Evolutionary conservation across 2,888 invertebrate species (phyloP).

Genomic region (Ectemnius cavifrons): DNA sequence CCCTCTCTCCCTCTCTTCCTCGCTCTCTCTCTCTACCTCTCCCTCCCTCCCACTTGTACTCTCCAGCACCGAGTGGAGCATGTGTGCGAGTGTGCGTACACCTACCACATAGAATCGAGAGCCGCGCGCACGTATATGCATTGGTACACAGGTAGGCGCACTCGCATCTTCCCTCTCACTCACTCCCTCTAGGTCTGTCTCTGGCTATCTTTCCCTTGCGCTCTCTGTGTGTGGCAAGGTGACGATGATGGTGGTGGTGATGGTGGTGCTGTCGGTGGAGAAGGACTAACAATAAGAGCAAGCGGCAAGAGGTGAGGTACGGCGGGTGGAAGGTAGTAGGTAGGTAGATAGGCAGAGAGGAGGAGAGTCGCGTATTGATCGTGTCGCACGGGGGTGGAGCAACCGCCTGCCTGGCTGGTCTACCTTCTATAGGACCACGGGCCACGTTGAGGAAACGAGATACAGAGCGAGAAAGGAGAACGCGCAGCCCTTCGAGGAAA

Average conservation of each 20-base stretch:
- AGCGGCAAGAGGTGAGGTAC: conserved; percentile 20
- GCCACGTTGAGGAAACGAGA: conserved; percentile 49
- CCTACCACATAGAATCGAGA: conserved; percentile 20
- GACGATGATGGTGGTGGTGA: conserved; percentile 9
- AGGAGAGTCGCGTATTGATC: conserved; percentile 76
- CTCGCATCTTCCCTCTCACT: not conserved
- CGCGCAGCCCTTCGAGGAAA: conserved; percentile 49
- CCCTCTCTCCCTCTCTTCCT: conserved; percentile 20
- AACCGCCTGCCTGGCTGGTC: conserved; percentile 71
- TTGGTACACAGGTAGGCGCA: conserved; percentile 45
- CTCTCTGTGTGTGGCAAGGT: conserved; percentile 2
- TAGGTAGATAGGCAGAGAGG: conserved; percentile 20
- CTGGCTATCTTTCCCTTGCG: not conserved
- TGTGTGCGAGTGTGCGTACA: conserved; percentile 19
- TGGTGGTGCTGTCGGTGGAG: conserved; percentile 28
- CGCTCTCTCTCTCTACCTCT: conserved; percentile 22
- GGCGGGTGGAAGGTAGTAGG: conserved; percentile 29
- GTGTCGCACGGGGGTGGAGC: conserved; percentile 76
- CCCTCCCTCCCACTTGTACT: conserved; percentile 19
- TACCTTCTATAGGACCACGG: conserved; percentile 64
- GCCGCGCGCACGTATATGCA: conserved; percentile 16
- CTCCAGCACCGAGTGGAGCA: too few relatives aligned
- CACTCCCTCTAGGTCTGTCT: not conserved
- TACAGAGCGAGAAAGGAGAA: conserved; percentile 36
- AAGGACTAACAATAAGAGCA: conserved; percentile 17